These are phyloP conservation scores for Silvanus unidentatus DNA, from an alignment of 2,888 invertebrate genomes.

Conservation along the genomic window DNA sequence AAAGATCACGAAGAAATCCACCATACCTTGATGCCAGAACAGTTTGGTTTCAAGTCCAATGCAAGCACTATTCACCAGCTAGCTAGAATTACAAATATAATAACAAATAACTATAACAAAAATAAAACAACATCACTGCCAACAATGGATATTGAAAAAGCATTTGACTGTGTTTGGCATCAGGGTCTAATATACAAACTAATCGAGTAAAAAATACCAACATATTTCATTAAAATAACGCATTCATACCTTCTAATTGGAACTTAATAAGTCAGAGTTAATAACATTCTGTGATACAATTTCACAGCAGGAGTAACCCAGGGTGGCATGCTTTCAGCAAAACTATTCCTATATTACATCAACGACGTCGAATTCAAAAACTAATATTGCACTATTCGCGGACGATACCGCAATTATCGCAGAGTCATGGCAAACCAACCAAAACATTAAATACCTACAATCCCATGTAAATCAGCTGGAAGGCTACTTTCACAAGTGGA, in stretches of 20 bases:
- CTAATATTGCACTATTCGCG: constrained; percentile 15
- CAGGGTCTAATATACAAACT: constrained; percentile 2
- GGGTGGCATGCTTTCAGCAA: too few relatives aligned
- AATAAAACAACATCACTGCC: constrained; percentile 1
- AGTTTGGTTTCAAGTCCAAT: constrained; percentile 3
- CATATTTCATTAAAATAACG: neutral
- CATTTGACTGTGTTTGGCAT: neutral
- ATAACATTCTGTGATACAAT: neutral
- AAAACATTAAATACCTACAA: constrained; percentile 10
- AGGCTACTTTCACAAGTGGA: constrained; percentile 13
- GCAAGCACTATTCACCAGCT: constrained; percentile 6
- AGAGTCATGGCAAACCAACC: constrained; percentile 8
- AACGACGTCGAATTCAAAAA: constrained; percentile 12
- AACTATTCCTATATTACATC: too few relatives aligned
- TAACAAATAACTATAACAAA: constrained; percentile 4
- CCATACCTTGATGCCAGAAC: neutral
- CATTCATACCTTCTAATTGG: too few relatives aligned
- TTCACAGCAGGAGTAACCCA: constrained; percentile 5
- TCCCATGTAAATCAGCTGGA: constrained; percentile 9
- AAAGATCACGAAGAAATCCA: constrained; percentile 6
- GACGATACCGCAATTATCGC: constrained; percentile 20
- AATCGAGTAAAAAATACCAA: neutral
- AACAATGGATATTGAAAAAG: neutral
- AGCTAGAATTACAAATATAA: constrained; percentile 1
- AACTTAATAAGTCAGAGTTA: neutral